A percentile compares a stretch with the other conserved stretches of the same genome.
Conservation (phyloP, 2,113 vertebrate genomes). For the Microcebus tavaratra region DNA sequence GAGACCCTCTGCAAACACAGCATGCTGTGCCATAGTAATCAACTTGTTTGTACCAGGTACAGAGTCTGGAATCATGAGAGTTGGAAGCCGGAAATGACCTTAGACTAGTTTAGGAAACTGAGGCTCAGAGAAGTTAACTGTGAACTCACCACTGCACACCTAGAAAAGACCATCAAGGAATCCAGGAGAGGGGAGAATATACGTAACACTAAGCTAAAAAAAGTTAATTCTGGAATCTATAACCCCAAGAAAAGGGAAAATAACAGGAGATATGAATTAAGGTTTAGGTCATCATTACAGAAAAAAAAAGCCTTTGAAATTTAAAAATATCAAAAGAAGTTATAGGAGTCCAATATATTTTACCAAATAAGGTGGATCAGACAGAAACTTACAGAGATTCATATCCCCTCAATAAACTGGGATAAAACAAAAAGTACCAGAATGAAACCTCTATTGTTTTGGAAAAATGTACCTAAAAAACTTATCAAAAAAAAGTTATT, state of each 20-base stretch:
- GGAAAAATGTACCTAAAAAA: not conserved
- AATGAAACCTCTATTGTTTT: not conserved
- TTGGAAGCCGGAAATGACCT: not conserved
- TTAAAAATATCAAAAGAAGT: not conserved
- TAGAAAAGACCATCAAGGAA: not conserved
- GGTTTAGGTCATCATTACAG: not conserved
- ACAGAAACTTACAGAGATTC: not conserved
- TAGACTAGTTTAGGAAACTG: not conserved
- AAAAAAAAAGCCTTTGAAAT: slow-evolving; percentile 33
- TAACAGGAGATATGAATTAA: not conserved
- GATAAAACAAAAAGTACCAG: slow-evolving; percentile 7
- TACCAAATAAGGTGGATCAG: not conserved
- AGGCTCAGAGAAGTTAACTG: not conserved
- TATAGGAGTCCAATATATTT: not conserved
- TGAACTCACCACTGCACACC: not conserved
- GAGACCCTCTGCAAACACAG: not conserved
- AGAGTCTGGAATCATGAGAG: not conserved
- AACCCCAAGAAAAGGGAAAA: not conserved
- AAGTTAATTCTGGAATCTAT: not conserved
- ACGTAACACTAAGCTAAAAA: not conserved
- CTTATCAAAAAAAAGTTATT: not conserved
- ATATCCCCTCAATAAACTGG: not conserved
- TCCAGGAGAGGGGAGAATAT: not conserved
- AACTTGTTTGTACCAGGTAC: not conserved
- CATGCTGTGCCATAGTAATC: rapidly evolving